Base-by-base conservation (phyloP, 2,888 invertebrate genomes). In the Tenthredo mesomela region DNA sequence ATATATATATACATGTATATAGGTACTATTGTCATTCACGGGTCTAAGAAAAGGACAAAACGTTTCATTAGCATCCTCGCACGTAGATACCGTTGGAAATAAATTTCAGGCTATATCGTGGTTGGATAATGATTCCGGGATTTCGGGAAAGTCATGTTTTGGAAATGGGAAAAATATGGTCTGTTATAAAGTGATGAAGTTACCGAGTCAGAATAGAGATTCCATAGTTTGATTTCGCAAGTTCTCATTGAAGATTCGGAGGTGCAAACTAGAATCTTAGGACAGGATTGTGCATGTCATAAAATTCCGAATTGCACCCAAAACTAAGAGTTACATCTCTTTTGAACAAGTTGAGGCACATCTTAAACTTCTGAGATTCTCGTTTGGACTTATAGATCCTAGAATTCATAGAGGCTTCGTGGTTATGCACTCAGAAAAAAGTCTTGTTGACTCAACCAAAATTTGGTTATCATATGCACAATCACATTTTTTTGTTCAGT, bases 1-100 rank as follows among this genome's bases (percentile, higher is more conserved):
- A 10, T 29, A 9, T 25, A 43, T 43, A 73, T 21, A 40, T 15
- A 29, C 2, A 29, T 29, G 29, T 29, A 29, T 29, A 10, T 29
- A 33, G 15, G 3, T 18, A 9, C 33, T 40, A 71, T 71, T 40
- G 70, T 71, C 70, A 71, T 33, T 71, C 70, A 10, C n/a, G 70
- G 40, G 18, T 71, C 40, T 71, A 12, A 73, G 73, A 25, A 47
- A 47, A 73, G 73, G 73, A 73, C 73, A 47, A 73, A 47, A 73
- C 21, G 73, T 21, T 71, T 71, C 70, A 71, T 71, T 71, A 71
- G 70, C 70, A 40, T 71, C 70, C 40, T n/a, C 7, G 6, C 54
- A 33, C 70, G 61, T 61, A 9, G n/a, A 2, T n/a, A 40, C 37
- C n/a, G 37, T 6, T 18, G 15, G 5, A 37, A 71, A 71, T 71